Evolutionary conservation across 2,113 vertebrate genomes (phyloP), one percentile per base, ranked within the genome.

Genomic region (Pygoscelis adeliae): DNA sequence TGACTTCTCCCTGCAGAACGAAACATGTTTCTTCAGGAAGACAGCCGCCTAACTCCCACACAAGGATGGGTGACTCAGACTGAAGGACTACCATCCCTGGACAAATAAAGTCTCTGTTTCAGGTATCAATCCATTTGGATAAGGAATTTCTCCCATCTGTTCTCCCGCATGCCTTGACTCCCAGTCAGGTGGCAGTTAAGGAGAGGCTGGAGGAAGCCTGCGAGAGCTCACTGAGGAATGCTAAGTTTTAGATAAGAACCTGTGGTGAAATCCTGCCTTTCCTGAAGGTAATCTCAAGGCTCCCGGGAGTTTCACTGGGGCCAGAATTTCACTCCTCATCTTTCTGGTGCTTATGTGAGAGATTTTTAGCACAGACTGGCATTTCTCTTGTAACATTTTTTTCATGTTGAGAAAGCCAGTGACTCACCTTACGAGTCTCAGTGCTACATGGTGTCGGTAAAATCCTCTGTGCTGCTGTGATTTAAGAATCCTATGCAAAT

Each of bases 401-500:
- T 77, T 94, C 58, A 69, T 87, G 15, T 47, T 87, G 95, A 91
- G 58, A 86, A 85, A 92, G 40, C 42, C 87, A 95, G 47, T 53
- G 84, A 72, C 78, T 67, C 26, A 67, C 19, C 25, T 15, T 6
- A 71, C 10, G 84, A 90, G 23, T 44, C 86, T 87, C 81, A 66
- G 73, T 9, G 52, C 61, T 59, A 69, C 58, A 29, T 1, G 46
- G 23, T 47, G 69, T 13, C 10, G 7, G 62, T 15, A 96, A 94
- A 92, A 84, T 23, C 81, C 89, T 80, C 59, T 29, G 40, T 38
- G 49, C 58, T 95, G 61, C 83, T 91, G 83, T 56, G 46, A 59
- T 93, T 91, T 90, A 84, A 94, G 90, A 93, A 96, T 80, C 66
- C 47, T 69, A 79, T 96, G 89, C 74, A 97, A 96, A 97, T 95